Conservation (phyloP, 2,797 vertebrate genomes). For the Taenioides sp. region DNA sequence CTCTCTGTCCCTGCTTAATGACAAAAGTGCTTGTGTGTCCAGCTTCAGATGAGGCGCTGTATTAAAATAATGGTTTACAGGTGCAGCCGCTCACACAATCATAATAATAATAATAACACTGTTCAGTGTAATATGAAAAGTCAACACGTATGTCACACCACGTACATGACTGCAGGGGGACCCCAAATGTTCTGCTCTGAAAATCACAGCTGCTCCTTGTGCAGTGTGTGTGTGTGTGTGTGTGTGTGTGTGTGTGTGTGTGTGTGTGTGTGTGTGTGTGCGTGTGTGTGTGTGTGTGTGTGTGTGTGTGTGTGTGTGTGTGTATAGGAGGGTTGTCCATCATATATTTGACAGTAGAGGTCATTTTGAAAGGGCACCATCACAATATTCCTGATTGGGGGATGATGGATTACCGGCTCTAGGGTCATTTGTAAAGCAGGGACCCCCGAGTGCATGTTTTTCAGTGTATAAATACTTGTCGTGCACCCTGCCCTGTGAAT, state of each 20-base stretch:
- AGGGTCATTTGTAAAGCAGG: not conserved
- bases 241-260: no score
- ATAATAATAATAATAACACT: conserved; percentile 4
- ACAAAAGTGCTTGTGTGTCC: conserved; percentile 42
- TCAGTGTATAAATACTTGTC: not conserved
- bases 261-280: not conserved
- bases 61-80: conserved; percentile 50
- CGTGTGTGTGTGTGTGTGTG: no score
- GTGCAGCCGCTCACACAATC: conserved; percentile 23
- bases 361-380: not conserved
- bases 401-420: conserved; percentile 13
- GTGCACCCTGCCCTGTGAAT: not conserved
- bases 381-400: conserved; percentile 6
- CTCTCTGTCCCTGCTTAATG: conserved; percentile 55
- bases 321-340: conserved; percentile 8
- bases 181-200: no score
- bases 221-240: not conserved
- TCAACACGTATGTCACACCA: conserved; percentile 34
- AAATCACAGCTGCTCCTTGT: not conserved
- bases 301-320: not conserved
- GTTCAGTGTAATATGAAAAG: conserved; percentile 14
- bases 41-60: conserved; percentile 12
- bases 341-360: conserved; percentile 2
- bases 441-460: not conserved
- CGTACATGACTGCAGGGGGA: no score